Conservation (phyloP, 2,797 vertebrate genomes). For the Parauchenoglanis punctatus region DNA sequence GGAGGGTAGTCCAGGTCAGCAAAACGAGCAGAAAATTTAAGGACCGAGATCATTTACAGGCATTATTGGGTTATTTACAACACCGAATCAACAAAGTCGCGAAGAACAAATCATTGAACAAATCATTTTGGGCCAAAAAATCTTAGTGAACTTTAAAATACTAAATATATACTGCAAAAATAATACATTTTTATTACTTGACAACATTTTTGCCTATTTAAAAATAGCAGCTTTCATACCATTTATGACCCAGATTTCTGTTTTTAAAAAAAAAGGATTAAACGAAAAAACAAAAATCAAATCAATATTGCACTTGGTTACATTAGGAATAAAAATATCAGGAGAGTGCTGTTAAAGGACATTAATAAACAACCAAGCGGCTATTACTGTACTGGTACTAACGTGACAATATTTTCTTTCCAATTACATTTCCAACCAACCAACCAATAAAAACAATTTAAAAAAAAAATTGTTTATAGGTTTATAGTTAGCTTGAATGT, state of each 20-base stretch:
- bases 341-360: neutral
- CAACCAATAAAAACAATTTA: neutral
- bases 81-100: neutral
- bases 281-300: neutral
- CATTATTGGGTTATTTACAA: neutral
- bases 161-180: no score
- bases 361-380: neutral
- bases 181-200: no score
- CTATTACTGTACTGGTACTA: neutral
- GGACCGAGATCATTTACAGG: neutral
- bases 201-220: neutral
- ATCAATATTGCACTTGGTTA: neutral
- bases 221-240: neutral
- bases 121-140: neutral
- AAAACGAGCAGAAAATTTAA: neutral
- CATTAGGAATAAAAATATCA: neutral
- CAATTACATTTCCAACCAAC: neutral
- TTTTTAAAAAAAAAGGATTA: neutral
- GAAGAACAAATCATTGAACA: neutral
- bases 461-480: neutral
- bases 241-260: neutral
- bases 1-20: slow-evolving; percentile 24
- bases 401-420: no score
- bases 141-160: neutral
- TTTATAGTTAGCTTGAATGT: neutral